Percentiles rank a stretch among this genome's conserved stretches.
These are phyloP conservation scores for Trinectes maculatus DNA, from an alignment of 2,113 vertebrate species.

Conservation along the genomic window DNA sequence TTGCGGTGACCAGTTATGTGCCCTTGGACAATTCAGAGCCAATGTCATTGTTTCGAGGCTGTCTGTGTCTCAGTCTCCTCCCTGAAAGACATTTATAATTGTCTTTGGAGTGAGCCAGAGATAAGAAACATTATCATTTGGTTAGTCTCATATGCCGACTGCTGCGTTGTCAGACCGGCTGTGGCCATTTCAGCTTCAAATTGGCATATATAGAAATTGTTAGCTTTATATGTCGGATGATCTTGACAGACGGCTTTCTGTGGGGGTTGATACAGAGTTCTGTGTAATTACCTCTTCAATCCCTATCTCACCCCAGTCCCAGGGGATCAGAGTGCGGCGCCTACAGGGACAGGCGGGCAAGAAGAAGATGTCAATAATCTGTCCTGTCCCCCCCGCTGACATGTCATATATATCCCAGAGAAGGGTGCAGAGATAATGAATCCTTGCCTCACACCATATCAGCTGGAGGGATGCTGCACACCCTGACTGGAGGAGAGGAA, in stretches of 20 bases:
- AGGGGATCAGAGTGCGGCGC: slow-evolving; percentile 53
- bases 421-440: slow-evolving; percentile 70
- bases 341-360: slow-evolving; percentile 57
- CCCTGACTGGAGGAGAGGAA: slow-evolving; percentile 51
- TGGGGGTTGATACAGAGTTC: slow-evolving; percentile 66
- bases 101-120: slow-evolving; percentile 63
- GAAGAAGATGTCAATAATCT: slow-evolving; percentile 78
- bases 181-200: slow-evolving; percentile 60
- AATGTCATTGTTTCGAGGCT: slow-evolving; percentile 49
- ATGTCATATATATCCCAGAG: slow-evolving; percentile 67
- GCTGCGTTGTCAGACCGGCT: slow-evolving; percentile 40
- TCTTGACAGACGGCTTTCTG: slow-evolving; percentile 69
- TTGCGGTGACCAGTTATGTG: slow-evolving; percentile 34
- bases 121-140: slow-evolving; percentile 69
- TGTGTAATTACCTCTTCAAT: slow-evolving; percentile 74
- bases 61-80: slow-evolving; percentile 34
- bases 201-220: no score
- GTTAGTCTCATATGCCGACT: slow-evolving; percentile 51
- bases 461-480: slow-evolving; percentile 55
- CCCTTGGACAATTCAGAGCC: slow-evolving; percentile 62
- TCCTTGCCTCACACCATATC: slow-evolving; percentile 51
- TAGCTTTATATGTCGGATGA: slow-evolving; percentile 53
- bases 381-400: slow-evolving; percentile 56
- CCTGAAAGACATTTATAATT: slow-evolving; percentile 68
- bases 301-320: slow-evolving; percentile 56